phyloP scores from a whole-genome alignment of 53 echinoderm and acorn worm genomes.

The Holothuria scabra region DNA sequence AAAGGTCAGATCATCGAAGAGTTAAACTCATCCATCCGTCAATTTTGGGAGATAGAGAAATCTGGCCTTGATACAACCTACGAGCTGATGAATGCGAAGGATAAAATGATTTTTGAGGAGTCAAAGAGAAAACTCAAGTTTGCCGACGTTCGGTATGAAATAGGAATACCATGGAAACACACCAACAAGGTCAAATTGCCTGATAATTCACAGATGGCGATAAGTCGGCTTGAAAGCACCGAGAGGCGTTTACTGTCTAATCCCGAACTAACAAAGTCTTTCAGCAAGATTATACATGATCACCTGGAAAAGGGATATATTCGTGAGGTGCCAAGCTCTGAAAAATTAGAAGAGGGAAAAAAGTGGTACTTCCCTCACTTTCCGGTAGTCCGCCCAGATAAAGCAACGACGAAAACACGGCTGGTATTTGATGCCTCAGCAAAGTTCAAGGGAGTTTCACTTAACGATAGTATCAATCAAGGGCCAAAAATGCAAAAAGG shows the following conservation, averaged over 20 bases:
- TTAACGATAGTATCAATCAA: conserved; percentile 25
- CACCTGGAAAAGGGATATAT: conserved; percentile 30
- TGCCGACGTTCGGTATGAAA: conserved; percentile 19
- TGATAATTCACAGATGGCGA: conserved; percentile 6
- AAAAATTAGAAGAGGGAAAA: not conserved
- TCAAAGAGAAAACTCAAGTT: not conserved
- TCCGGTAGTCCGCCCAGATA: conserved; percentile 28
- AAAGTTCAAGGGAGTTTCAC: conserved; percentile 22
- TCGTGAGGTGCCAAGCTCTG: not conserved
- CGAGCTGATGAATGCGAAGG: not conserved
- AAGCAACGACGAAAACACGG: conserved; percentile 16
- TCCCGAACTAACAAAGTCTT: conserved; percentile 6
- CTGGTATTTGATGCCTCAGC: conserved; percentile 38
- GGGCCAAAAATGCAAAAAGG: conserved; percentile 53
- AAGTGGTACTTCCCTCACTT: conserved; percentile 1
- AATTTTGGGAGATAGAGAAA: conserved; percentile 29
- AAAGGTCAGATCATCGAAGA: conserved; percentile 1
- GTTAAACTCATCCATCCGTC: conserved; percentile 15
- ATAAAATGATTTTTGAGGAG: not conserved
- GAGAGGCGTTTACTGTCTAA: not conserved
- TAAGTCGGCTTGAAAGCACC: not conserved
- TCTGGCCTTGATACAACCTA: not conserved
- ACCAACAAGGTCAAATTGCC: not conserved
- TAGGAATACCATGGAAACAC: conserved; percentile 29
- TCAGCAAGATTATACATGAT: conserved; percentile 5